A percentile compares a stretch with the other conserved stretches of the same genome.
phyloP scores from a whole-genome alignment of 1,140 invertebrate species.

The Tetramorium alpestre region DNA sequence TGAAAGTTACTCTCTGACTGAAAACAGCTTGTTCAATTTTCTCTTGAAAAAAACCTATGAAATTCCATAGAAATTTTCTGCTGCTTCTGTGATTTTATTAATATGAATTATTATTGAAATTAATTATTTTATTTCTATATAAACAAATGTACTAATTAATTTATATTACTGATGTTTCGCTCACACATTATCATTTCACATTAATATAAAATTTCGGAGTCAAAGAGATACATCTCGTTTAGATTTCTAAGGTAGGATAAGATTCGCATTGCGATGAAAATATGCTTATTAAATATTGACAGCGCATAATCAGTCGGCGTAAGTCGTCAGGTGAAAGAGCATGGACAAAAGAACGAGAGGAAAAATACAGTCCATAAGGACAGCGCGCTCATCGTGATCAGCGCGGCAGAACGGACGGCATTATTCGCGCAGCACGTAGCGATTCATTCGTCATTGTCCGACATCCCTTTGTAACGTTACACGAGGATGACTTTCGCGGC shows the following conservation, averaged over 20 bases:
- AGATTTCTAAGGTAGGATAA: not conserved
- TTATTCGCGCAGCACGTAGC: conserved; percentile 64
- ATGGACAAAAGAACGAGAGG: conserved; percentile 47
- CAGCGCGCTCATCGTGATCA: conserved; percentile 50
- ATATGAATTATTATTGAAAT: not conserved
- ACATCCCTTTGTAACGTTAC: conserved; percentile 63
- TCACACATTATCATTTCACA: not conserved
- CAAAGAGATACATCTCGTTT: not conserved
- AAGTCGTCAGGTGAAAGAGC: conserved; percentile 12
- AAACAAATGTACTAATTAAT: not conserved
- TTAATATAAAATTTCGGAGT: not conserved
- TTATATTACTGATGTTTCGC: not conserved
- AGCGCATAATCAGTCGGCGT: not conserved
- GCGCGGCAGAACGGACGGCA: conserved; percentile 63
- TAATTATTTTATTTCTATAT: not conserved
- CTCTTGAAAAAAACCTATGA: not conserved
- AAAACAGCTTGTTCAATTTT: not conserved
- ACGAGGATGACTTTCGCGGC: conserved; percentile 56
- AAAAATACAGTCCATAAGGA: conserved; percentile 33
- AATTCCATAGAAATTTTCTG: not conserved
- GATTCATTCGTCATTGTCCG: conserved; percentile 73
- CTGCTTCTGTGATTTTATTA: not conserved
- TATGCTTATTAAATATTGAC: conserved; percentile 34
- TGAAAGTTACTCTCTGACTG: not conserved
- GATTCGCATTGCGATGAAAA: not conserved